phyloP scores from a whole-genome alignment of 2,888 invertebrate genomes.

The Chironomus tentans region DNA sequence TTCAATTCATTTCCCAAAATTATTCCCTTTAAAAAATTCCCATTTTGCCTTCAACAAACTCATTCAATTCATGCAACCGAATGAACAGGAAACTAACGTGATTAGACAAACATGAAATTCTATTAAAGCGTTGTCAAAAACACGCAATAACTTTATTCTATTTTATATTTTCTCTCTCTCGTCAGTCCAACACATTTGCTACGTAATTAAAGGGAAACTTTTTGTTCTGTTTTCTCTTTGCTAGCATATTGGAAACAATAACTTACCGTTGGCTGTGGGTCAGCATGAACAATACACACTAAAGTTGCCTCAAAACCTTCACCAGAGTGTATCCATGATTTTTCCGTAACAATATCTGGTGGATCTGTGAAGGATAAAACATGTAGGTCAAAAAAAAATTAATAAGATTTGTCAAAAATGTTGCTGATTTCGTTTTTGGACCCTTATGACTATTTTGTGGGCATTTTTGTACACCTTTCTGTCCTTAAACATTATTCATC shows the following conservation, averaged over 20 bases:
- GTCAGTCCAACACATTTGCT: neutral
- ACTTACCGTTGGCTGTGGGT: constrained; percentile 57
- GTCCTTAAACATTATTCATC: too few species aligned
- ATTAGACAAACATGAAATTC: neutral
- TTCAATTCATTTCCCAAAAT: too few species aligned
- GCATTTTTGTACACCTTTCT: too few species aligned
- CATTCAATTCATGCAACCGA: neutral
- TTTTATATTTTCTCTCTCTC: neutral
- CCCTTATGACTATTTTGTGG: too few species aligned
- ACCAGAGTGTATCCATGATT: constrained; percentile 61
- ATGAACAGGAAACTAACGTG: neutral
- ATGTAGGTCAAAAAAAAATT: too few species aligned
- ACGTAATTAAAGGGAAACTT: neutral
- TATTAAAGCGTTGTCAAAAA: neutral
- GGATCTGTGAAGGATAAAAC: constrained; percentile 46
- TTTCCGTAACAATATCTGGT: constrained; percentile 59
- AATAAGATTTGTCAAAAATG: constrained; percentile 22
- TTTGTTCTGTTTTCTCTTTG: neutral
- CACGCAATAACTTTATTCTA: neutral
- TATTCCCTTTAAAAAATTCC: too few species aligned
- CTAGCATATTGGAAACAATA: constrained; percentile 1
- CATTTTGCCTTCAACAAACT: too few species aligned
- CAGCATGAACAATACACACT: constrained; percentile 58
- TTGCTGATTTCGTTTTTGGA: too few species aligned
- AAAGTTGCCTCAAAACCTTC: constrained; percentile 60